Base-by-base conservation (phyloP, 2,888 invertebrate genomes). In the Eretmocerus hayati region DNA sequence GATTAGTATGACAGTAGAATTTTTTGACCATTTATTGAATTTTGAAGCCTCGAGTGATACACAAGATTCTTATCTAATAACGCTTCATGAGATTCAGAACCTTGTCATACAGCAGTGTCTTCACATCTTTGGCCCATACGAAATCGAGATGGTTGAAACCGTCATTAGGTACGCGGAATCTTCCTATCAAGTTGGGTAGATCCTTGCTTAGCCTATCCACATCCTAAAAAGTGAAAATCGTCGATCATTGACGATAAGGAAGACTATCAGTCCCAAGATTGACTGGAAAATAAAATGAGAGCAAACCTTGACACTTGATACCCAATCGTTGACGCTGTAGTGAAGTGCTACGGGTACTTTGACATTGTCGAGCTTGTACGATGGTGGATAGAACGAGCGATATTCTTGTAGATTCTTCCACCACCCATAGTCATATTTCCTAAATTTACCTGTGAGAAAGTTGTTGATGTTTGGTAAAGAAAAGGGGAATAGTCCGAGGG, bases 81-180 rank as follows among this genome's bases (percentile, higher is more conserved):
- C 38, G 46, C 8, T 5, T 3, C 49, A 49, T 53, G 4, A 53
- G 26, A 13, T 19, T 47, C 41, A 49, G 33, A 21, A 53, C 47
- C 15, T 53, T 46, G 9, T 41, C 19, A 22, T 49, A 53, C 1
- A 53, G 41, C 2, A 53, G 21, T 8, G 11, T 21, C 22, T 53
- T 72, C 0, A 78, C 80, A 54, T 79, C 76, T 9, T 68, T 70
- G 0, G 80, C 83, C 74, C 80, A 84, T 37, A 83, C 59, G 55
- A 79, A 85, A 60, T 85, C 85, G 57, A 83, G 66, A 62, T 85
- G 85, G 60, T 78, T 81, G 54, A 81, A 85, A 36, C 72, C 65
- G 30, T 75, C 69, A 58, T 76, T 66, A 1, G 75, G 66, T 4
- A 83, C 72, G 40, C 74, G 65, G 62, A 76, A 73, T 45, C 69